Base-by-base conservation (phyloP, 2,797 vertebrate genomes). In the Ciconia nigra region DNA sequence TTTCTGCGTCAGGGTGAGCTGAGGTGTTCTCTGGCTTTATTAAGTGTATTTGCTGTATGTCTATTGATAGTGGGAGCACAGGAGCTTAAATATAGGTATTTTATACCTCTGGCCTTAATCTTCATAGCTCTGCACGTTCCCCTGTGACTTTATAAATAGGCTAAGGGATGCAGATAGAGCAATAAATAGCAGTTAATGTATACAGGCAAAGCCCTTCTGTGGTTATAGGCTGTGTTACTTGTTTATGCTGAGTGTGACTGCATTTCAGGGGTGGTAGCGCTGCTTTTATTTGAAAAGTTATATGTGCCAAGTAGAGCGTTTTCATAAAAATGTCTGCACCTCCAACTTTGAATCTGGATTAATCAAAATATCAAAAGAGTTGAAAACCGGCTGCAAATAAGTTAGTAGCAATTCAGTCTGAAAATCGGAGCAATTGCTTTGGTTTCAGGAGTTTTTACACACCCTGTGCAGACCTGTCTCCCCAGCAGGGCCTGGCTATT, bases 261-360 rank as follows among this genome's bases (percentile, higher is more conserved):
- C 10, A 1, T 26, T 73, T 81, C 69, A 13, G 57, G 33, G 22
- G 4, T 22, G 33, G 10, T 2, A 16, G 7, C 4, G 35, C 44
- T 74, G 46, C 70, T 69, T 83, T 85, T 39, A 17, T 46, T 47
- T 3, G 33, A 25, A 39, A 62, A 49, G 26, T 29, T 51, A 14
- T 10, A 10, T 9, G 5, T 10, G 57, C 35, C 9, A 20, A n/a
- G 35, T 1, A 15, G 17, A 61, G 39, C 0, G 0, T 11, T 65
- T 70, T 29, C 44, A 9, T 15, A n/a, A 10, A 25, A 35, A 21
- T 3, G 11, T 41, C 49, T 52, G 37, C 28, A 6, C 41, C 9
- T 57, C 37, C 46, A 24, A 4, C 4, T 15, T 47, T 8, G 26
- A 62, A 49, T 57, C 19, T 21, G 57, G 13, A 26, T 46, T 59